Percentiles rank a stretch among this genome's conserved stretches.
phyloP scores from a whole-genome alignment of 1,140 invertebrate species.

The Microvelia longipes region DNA sequence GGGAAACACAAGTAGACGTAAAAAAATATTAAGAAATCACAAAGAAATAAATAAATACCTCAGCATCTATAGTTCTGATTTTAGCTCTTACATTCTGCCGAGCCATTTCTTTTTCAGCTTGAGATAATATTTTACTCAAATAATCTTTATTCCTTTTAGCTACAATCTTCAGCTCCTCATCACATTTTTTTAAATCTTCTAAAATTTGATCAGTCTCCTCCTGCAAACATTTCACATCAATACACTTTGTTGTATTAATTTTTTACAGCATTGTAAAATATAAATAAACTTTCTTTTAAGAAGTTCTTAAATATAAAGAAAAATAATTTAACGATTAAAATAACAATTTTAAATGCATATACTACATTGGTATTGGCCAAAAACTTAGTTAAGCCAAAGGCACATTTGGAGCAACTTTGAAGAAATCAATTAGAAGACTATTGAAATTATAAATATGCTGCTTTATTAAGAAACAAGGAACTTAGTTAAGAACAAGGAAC shows the following conservation, averaged over 20 bases:
- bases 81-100: constrained; percentile 51
- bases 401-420: too few relatives aligned
- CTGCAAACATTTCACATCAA: constrained; percentile 29
- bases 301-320: too few relatives aligned
- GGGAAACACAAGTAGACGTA: not conserved
- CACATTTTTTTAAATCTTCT: constrained; percentile 66
- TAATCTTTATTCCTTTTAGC: constrained; percentile 52
- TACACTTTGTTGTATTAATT: not conserved
- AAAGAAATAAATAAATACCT: constrained; percentile 36
- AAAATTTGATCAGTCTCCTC: constrained; percentile 71
- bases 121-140: constrained; percentile 40
- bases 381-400: too few relatives aligned
- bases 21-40: constrained; percentile 26
- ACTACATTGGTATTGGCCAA: too few relatives aligned
- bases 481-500: too few relatives aligned
- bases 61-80: constrained; percentile 47
- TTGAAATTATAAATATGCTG: too few relatives aligned
- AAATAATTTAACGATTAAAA: too few relatives aligned
- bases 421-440: too few relatives aligned
- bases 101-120: constrained; percentile 46
- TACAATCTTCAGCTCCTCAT: constrained; percentile 55
- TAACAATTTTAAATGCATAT: too few relatives aligned
- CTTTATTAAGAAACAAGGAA: too few relatives aligned
- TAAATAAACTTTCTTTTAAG: too few relatives aligned
- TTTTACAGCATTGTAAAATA: not conserved